These are phyloP conservation scores for Corythornis madagascariensis DNA, from an alignment of 2,113 vertebrate species.

Conservation along the genomic window DNA sequence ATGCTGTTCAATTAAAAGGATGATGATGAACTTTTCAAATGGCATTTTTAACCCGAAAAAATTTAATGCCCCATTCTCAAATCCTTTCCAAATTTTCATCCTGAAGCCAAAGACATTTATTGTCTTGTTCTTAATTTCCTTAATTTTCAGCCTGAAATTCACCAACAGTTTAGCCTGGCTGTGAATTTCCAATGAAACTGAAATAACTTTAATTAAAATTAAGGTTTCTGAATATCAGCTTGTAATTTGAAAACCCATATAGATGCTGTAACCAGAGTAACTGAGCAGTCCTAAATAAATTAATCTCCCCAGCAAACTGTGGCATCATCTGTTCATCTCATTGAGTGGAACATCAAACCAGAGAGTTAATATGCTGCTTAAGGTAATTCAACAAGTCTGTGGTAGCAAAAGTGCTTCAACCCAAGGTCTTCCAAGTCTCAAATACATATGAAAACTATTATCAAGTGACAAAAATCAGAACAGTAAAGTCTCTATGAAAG, in stretches of 20 bases:
- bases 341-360: not conserved
- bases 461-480: conserved; percentile 12
- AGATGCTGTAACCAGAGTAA: not conserved
- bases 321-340: not conserved
- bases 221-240: not conserved
- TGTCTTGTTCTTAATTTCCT: not conserved
- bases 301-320: not conserved
- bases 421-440: not conserved
- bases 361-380: not conserved
- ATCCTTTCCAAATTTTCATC: not conserved
- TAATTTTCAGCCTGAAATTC: not conserved
- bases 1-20: not conserved
- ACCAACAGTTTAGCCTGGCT: not conserved
- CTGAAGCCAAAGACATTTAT: not conserved
- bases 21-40: not conserved
- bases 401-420: not conserved
- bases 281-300: not conserved
- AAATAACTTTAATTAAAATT: not conserved
- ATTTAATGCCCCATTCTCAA: not conserved
- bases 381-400: not conserved
- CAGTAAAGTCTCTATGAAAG: not conserved
- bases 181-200: not conserved
- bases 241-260: not conserved
- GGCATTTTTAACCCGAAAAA: not conserved
- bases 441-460: not conserved